Percentiles rank a stretch among this genome's conserved stretches.
Conservation (phyloP, 2,888 invertebrate species). For the Mongoloraphidia duomilia region DNA sequence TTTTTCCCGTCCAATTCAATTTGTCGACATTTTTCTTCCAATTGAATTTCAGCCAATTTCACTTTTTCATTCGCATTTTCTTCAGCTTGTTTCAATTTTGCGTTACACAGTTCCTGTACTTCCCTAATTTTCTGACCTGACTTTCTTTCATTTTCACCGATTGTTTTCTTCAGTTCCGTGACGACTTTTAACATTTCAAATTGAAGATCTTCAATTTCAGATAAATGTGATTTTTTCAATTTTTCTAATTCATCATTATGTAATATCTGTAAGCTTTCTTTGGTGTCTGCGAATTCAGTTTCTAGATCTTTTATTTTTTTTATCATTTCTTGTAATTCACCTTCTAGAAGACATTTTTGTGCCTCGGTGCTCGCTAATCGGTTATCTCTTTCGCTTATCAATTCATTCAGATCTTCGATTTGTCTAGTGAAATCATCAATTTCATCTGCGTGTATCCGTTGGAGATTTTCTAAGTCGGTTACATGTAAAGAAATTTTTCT, state of each 20-base stretch:
- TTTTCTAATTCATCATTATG: constrained; percentile 19
- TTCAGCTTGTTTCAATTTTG: constrained; percentile 20
- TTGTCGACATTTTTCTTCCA: constrained; percentile 30
- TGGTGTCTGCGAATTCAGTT: constrained; percentile 14
- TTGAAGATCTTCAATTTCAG: constrained; percentile 23
- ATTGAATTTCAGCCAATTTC: constrained; percentile 26
- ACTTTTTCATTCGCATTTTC: constrained; percentile 27
- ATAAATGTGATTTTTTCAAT: constrained; percentile 19
- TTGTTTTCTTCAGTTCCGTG: constrained; percentile 19
- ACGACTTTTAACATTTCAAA: constrained; percentile 23
- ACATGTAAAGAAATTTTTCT: neutral
- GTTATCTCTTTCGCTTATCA: too few relatives aligned
- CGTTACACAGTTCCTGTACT: constrained; percentile 14
- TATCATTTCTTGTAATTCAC: constrained; percentile 13
- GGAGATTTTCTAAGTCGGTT: neutral
- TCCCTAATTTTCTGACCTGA: constrained; percentile 18
- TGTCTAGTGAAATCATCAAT: too few relatives aligned
- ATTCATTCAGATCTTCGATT: too few relatives aligned
- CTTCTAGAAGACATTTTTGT: neutral
- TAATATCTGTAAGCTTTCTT: constrained; percentile 7
- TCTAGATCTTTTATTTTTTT: constrained; percentile 16
- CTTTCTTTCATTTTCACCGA: constrained; percentile 19
- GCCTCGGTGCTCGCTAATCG: neutral
- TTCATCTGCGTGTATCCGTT: neutral
- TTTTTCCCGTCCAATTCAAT: constrained; percentile 29